Base-by-base conservation (phyloP, 2,888 invertebrate species). In the Pimpla rufipes region DNA sequence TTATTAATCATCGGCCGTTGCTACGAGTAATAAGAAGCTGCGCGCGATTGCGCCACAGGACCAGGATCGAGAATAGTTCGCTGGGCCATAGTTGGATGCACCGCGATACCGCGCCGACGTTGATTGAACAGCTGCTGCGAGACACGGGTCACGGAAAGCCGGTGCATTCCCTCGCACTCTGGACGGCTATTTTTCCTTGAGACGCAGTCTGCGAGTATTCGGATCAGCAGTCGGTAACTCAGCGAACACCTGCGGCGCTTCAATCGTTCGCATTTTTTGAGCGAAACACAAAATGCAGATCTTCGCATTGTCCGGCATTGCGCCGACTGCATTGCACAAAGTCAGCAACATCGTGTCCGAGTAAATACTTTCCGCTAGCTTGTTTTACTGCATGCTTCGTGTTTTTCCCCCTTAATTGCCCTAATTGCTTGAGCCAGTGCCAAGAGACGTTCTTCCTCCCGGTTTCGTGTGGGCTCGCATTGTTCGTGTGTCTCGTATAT, bases 371-470 rank as follows among this genome's bases (percentile, higher is more conserved):
- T 29, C 29, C 29, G 10, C 40, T 47, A n/a, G n/a, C n/a, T n/a
- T 16, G 13, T 16, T 5, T 55, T 55, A 47, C n/a, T 47, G 47
- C 11, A 21, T 21, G 35, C 8, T 40, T 55, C 6, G 13, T 73
- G n/a, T 73, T 47, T 70, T 35, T n/a, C n/a, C 29, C 16, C 68
- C 64, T 77, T 77, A 79, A 76, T 76, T 66, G 66, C 67, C 57
- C 73, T 79, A 84, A 84, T 85, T 81, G 52, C 64, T 79, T 83
- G 83, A 85, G 47, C 47, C 29, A 52, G 47, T 68, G 79, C 79
- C 81, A 84, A 76, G 40, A 50, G 67, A 64, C 42, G 62, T 29
- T 67, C 45, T 67, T 5, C 77, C 18, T n/a, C n/a, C 59, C 42
- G 64, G 67, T 37, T 55, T 77, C 47, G 18, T 13, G 21, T 81